Percentiles rank a stretch among this genome's conserved stretches.
Evolutionary conservation across 2,888 invertebrate genomes (phyloP).

Genomic region (Podabrus alpinus): DNA sequence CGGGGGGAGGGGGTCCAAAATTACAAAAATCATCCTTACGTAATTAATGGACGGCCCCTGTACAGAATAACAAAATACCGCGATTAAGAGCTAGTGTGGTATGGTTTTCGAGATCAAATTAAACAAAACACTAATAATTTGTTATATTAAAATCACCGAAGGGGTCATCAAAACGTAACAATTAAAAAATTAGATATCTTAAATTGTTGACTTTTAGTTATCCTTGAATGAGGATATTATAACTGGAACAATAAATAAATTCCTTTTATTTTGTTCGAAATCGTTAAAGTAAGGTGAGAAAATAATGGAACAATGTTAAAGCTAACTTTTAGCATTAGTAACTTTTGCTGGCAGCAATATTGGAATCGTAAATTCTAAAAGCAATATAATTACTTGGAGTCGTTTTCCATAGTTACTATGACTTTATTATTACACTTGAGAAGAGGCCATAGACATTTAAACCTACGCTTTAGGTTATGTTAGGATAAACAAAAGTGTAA

Average conservation of each 20-base stretch:
- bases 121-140: too few species aligned
- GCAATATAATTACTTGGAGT: conserved; percentile 25
- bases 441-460: conserved; percentile 20
- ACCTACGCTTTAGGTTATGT: conserved; percentile 2
- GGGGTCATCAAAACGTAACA: too few species aligned
- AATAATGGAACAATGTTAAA: not conserved
- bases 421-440: conserved; percentile 20
- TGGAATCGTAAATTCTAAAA: conserved; percentile 24
- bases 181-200: not conserved
- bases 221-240: conserved; percentile 18
- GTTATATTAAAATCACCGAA: too few species aligned
- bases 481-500: not conserved
- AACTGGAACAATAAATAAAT: conserved; percentile 10
- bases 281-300: not conserved
- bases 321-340: not conserved
- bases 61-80: too few species aligned
- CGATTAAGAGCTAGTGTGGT: too few species aligned
- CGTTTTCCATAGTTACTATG: conserved; percentile 18
- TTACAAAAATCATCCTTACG: too few species aligned
- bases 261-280: not conserved
- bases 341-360: conserved; percentile 19
- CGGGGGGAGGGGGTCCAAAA: too few species aligned
- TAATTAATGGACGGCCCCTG: too few species aligned
- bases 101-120: too few species aligned
- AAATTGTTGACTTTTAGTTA: conserved; percentile 11